Base-by-base conservation (phyloP, 2,888 invertebrate species). In the Dryobotodes eremita region DNA sequence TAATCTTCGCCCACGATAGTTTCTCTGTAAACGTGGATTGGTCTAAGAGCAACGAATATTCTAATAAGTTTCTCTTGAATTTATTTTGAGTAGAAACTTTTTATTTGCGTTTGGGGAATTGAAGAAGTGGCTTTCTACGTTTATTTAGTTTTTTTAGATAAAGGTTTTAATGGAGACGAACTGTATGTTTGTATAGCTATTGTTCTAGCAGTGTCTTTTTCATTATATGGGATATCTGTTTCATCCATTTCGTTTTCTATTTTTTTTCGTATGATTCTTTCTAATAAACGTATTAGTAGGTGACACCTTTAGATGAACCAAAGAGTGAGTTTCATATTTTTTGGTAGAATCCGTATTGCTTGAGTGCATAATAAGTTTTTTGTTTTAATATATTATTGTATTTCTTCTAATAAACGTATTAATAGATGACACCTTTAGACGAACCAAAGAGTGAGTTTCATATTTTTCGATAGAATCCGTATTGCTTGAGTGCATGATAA, bases 1-100 rank as follows among this genome's bases (percentile, higher is more conserved):
- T 91, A 90, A 91, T 91, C 91, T 90, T 75, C 81, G 57, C 82
- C 81, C 48, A 70, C 85, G 82, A 90, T 91, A 91, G 90, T 90
- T 89, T 83, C 83, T 72, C 62, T 65, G 72, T 79, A 71, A 80
- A 84, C 80, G 75, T 46, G 64, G 77, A 65, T 23, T 50, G 36
- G 74, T 50, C 82, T 65, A n/a, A 71, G 81, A 88, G 79, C 77
- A 69, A 86, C 84, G 86, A 85, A 85, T 87, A 79, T 82, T 75
- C 50, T 73, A 73, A 82, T 83, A 75, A 62, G 79, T 75, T 71
- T 36, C 8, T 11, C 36, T 50, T 66, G 64, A 69, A 70, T 79
- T 77, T 84, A 75, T 74, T 75, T 69, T 74, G 26, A 59, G 66
- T n/a, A n/a, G 7, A 57, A 72, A 66, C 53, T 71, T 70, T 80